Percentiles rank a stretch among this genome's conserved stretches.
phyloP scores from a whole-genome alignment of 1,140 invertebrate genomes.

The Drosophila albomicans region DNA sequence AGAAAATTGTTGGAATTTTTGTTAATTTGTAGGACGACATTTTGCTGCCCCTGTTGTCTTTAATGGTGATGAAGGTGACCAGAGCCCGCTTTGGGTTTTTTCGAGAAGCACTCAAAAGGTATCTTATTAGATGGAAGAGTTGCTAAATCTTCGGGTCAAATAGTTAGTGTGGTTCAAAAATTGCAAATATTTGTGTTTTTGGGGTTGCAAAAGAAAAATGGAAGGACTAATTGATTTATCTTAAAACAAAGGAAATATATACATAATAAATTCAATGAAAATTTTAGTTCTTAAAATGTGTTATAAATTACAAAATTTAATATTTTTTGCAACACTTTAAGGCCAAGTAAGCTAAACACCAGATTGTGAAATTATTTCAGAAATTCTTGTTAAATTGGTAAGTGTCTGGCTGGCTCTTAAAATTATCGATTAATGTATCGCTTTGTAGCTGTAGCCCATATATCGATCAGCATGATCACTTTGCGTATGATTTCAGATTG shows the following conservation, averaged over 20 bases:
- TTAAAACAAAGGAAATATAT: neutral
- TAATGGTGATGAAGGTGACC: conserved; percentile 39
- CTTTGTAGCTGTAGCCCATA: conserved; percentile 35
- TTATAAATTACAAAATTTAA: neutral
- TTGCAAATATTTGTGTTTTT: neutral
- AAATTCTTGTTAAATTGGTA: neutral
- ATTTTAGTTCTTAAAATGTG: neutral
- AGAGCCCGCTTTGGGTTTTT: conserved; percentile 21
- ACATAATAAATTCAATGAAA: neutral
- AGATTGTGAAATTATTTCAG: neutral
- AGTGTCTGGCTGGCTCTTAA: conserved; percentile 3
- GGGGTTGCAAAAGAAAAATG: neutral
- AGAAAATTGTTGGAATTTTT: conserved; percentile 77
- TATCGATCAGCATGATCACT: conserved; percentile 43
- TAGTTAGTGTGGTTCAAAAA: neutral
- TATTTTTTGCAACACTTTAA: neutral
- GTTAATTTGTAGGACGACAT: conserved; percentile 81
- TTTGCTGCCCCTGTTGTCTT: conserved; percentile 65
- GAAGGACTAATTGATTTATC: conserved; percentile 23
- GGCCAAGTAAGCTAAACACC: neutral
- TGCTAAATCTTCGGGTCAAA: neutral
- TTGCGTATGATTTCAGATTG: conserved; percentile 5
- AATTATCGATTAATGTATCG: conserved; percentile 18
- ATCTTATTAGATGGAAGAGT: neutral
- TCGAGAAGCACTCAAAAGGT: conserved; percentile 14